These are phyloP conservation scores for Lanius collurio DNA, from an alignment of 2,113 vertebrate genomes.

Conservation along the genomic window DNA sequence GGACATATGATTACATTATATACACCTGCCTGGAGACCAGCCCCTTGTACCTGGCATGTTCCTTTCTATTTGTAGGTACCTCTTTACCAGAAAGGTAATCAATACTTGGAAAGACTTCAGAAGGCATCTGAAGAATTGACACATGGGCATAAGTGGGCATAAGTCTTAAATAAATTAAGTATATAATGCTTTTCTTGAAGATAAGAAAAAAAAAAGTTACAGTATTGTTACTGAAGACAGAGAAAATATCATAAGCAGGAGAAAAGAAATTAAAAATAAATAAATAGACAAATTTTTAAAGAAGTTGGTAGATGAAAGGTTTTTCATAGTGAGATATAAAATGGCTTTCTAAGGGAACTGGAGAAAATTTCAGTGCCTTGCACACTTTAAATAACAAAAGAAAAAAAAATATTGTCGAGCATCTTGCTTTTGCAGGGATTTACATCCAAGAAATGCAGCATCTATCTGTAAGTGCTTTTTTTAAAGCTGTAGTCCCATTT, in stretches of 20 bases:
- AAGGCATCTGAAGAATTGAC: background rate
- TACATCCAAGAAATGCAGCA: background rate
- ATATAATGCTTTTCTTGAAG: background rate
- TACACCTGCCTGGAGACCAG: background rate
- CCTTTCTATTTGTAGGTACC: background rate
- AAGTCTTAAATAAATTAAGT: background rate
- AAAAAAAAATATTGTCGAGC: background rate
- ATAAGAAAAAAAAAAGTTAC: background rate
- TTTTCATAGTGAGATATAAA: background rate
- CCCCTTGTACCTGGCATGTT: background rate
- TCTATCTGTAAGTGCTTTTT: background rate
- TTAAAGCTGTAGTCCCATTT: background rate
- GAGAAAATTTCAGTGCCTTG: background rate
- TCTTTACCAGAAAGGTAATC: background rate
- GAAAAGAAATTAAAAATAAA: background rate
- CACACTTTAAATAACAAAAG: background rate
- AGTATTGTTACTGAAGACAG: background rate
- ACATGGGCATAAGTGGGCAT: background rate
- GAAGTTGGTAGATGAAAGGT: background rate
- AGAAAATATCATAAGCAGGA: background rate
- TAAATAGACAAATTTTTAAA: background rate
- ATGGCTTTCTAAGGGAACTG: background rate
- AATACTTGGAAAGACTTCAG: background rate
- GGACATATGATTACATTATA: background rate
- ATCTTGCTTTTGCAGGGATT: background rate